A percentile compares a stretch with the other conserved stretches of the same genome.
Evolutionary conservation across 2,888 invertebrate genomes (phyloP).

Genomic region (Cataglyphis cursor): DNA sequence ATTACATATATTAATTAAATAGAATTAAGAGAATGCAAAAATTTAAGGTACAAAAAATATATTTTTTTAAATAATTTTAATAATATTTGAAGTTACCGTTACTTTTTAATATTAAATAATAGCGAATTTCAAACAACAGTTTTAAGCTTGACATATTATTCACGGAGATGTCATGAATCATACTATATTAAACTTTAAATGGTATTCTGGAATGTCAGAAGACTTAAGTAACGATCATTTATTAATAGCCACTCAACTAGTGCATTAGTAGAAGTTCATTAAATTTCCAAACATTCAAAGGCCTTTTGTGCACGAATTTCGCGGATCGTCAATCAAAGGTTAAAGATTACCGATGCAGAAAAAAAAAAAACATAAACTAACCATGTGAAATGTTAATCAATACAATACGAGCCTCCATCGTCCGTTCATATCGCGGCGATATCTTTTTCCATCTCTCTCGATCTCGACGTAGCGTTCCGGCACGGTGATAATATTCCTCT

Average conservation of each 20-base stretch:
- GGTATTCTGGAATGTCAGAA: not conserved
- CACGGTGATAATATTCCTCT: slow-evolving; percentile 53
- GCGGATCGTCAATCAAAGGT: slow-evolving; percentile 1
- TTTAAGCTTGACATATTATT: not conserved
- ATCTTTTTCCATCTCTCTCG: not conserved
- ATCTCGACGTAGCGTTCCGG: not conserved
- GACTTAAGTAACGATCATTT: not conserved
- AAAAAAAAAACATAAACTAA: slow-evolving; percentile 34
- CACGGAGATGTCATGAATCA: not conserved
- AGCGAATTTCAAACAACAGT: not conserved
- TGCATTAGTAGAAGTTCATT: not conserved
- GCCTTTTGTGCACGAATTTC: not conserved
- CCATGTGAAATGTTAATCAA: slow-evolving; percentile 28
- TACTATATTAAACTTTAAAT: not conserved
- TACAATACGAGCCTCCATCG: slow-evolving; percentile 41
- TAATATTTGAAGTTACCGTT: not conserved
- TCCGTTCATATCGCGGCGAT: slow-evolving; percentile 47
- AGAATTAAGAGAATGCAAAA: not conserved
- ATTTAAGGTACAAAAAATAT: not conserved
- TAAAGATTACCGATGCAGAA: not conserved
- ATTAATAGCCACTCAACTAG: not conserved
- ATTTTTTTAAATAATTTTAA: not conserved
- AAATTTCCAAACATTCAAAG: not conserved
- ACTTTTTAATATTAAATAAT: not conserved
- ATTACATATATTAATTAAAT: not conserved